Percentiles rank a stretch among this genome's conserved stretches.
These are phyloP conservation scores for Stramonita haemastoma DNA, from an alignment of 2,888 invertebrate species.

Conservation along the genomic window DNA sequence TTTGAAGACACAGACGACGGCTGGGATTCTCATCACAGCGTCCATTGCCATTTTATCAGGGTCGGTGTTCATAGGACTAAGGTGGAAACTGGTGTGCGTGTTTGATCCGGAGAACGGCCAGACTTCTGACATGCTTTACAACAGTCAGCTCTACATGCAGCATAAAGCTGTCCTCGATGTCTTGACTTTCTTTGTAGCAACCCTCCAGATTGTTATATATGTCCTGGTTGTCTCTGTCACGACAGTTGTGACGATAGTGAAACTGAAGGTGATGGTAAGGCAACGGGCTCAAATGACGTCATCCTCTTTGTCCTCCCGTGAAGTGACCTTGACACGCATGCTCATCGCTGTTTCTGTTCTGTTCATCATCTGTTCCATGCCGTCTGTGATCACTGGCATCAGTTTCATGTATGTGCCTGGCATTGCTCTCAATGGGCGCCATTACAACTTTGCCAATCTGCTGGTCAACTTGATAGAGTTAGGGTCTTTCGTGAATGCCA, in stretches of 20 bases:
- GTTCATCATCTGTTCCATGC: not conserved
- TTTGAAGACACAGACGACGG: not conserved
- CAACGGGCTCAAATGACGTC: not conserved
- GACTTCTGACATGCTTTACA: not conserved
- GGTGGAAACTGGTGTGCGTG: not conserved
- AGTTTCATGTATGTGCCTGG: not conserved
- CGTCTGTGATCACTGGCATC: not conserved
- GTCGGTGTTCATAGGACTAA: not conserved
- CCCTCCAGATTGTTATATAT: not conserved
- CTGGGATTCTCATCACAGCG: not conserved
- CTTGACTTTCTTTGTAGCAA: not conserved
- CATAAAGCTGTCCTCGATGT: not conserved
- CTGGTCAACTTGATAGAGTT: not conserved
- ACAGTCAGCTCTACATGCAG: not conserved
- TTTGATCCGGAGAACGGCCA: not conserved
- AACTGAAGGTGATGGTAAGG: not conserved
- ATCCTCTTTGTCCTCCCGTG: not conserved
- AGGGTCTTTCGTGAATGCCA: not conserved
- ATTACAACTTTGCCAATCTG: not conserved
- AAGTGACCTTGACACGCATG: not conserved
- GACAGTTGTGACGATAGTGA: not conserved
- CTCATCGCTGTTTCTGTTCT: conserved; percentile 5
- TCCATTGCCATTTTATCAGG: not conserved
- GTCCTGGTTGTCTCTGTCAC: not conserved
- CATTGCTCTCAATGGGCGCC: not conserved